Evolutionary conservation across 2,797 vertebrate genomes (phyloP), one percentile per base, ranked within the genome.

Genomic region (Bovichtus diacanthus): DNA sequence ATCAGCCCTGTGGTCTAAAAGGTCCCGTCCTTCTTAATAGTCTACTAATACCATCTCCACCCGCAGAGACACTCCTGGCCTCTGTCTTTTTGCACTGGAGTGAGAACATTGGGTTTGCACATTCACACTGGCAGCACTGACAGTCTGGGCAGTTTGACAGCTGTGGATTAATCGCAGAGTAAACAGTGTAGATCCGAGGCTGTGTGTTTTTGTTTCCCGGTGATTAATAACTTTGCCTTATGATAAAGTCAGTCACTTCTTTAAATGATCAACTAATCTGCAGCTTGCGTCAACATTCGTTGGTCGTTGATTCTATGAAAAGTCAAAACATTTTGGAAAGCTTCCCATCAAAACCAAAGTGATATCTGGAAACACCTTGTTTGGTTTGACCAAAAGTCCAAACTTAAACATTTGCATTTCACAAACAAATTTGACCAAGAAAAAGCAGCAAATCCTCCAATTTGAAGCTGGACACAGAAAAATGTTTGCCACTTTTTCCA

Each of bases 91-190:
- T 71, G 53, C 85, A 87, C 44, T 41, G 15, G 16, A 34, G 74
- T 79, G 84, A 76, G 79, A 92, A 90, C 89, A 84, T 79, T 78
- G 71, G 50, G 75, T 87, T 85, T 88, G 72, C 83, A 76, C 64
- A 23, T 76, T 83, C 61, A 46, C 47, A 64, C 71, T 27, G 29
- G 56, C 76, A 74, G 46, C 64, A 49, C 23, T 25, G 50, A 46
- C 63, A n/a, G 21, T 73, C 70, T 64, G 6, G 19, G 34, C 71
- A 60, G 69, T 55, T 39, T 78, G 78, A 74, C 86, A 87, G 78
- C 63, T 70, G 68, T 59, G 70, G 47, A 69, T 59, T 50, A 19
- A 79, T 60, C 34, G 39, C 63, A 71, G 64, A 60, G 74, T 56
- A 74, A 81, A 84, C 74, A 62, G n/a, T 27, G 53, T 0, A 55